Conservation (phyloP, 2,888 invertebrate species). For the Polydrusus cervinus region DNA sequence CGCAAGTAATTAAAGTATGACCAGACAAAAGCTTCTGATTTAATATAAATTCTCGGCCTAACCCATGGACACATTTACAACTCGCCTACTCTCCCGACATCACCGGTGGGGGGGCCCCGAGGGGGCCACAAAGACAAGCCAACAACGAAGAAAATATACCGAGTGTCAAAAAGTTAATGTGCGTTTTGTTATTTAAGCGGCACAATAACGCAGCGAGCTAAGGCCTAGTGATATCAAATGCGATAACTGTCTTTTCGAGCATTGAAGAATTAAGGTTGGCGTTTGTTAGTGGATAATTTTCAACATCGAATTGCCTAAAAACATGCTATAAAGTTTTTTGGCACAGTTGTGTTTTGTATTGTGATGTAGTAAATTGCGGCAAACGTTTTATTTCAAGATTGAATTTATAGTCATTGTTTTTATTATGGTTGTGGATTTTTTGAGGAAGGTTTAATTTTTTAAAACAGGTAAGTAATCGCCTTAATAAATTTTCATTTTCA, state of each 20-base stretch:
- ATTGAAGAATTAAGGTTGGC: conserved; percentile 32
- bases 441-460: too few species aligned
- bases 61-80: conserved; percentile 35
- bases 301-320: too few species aligned
- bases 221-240: conserved; percentile 29
- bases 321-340: too few species aligned
- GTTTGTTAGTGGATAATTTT: too few species aligned
- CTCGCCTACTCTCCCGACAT: conserved; percentile 38
- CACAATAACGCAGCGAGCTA: conserved; percentile 38
- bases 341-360: too few species aligned
- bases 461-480: too few species aligned
- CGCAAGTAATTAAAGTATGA: conserved; percentile 39
- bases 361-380: too few species aligned
- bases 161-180: conserved; percentile 47
- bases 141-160: conserved; percentile 38
- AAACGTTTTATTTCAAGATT: too few species aligned
- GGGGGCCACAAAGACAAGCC: conserved; percentile 24
- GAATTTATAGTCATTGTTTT: too few species aligned
- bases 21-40: conserved; percentile 42
- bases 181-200: conserved; percentile 41
- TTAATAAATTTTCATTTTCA: too few species aligned
- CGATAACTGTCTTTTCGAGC: conserved; percentile 26
- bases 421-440: too few species aligned
- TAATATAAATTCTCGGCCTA: conserved; percentile 42
- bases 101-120: conserved; percentile 29